These are phyloP conservation scores for Platycheirus rosarum DNA, from an alignment of 2,888 invertebrate genomes.

Conservation along the genomic window DNA sequence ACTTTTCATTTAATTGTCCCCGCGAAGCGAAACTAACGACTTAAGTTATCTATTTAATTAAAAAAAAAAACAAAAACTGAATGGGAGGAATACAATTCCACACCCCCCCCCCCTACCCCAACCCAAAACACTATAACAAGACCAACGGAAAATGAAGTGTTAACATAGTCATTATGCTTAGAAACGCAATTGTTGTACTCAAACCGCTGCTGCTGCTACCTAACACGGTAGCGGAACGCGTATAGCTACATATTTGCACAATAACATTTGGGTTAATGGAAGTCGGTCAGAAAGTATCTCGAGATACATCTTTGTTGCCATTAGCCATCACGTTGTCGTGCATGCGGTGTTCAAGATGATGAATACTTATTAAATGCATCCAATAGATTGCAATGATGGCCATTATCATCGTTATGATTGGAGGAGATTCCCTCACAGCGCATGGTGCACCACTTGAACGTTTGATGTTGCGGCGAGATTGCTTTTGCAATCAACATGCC, in stretches of 20 bases:
- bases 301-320: conserved; percentile 43
- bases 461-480: conserved; percentile 48
- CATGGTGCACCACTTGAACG: conserved; percentile 41
- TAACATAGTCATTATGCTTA: conserved; percentile 32
- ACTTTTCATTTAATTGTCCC: conserved; percentile 66
- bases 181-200: conserved; percentile 18
- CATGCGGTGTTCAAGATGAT: conserved; percentile 43
- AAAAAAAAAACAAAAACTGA: conserved; percentile 7
- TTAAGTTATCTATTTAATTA: conserved; percentile 48
- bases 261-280: conserved; percentile 68
- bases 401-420: conserved; percentile 18
- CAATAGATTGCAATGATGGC: conserved; percentile 52
- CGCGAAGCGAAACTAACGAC: conserved; percentile 59
- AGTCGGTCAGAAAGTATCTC: conserved; percentile 70
- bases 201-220: conserved; percentile 35
- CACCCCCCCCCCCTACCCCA: background rate
- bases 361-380: conserved; percentile 65
- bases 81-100: conserved; percentile 2
- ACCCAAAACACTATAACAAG: background rate
- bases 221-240: conserved; percentile 30
- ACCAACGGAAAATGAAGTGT: conserved; percentile 32
- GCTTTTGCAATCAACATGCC: conserved; percentile 61
- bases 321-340: background rate
- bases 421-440: conserved; percentile 34
- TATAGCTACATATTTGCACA: conserved; percentile 57